Evolutionary conservation across 2,888 invertebrate genomes (phyloP).

Genomic region (Macaria notata): DNA sequence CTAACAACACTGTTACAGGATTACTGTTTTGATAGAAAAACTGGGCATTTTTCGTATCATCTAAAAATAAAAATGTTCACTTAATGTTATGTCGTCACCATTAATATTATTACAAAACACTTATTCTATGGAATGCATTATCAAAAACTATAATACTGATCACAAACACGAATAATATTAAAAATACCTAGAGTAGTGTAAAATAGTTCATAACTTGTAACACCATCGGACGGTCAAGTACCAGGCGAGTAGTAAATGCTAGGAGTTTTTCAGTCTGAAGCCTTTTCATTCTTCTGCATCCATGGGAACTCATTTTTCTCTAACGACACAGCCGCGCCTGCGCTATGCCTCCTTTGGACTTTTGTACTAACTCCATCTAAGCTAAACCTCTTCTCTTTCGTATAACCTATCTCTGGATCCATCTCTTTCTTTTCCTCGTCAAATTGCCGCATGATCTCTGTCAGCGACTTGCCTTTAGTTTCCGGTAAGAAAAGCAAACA

Average conservation of each 20-base stretch:
- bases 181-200: slow-evolving; percentile 29
- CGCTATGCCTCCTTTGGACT: slow-evolving; percentile 71
- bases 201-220: slow-evolving; percentile 36
- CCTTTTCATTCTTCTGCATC: slow-evolving; percentile 47
- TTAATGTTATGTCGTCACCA: slow-evolving; percentile 50
- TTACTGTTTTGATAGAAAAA: slow-evolving; percentile 1
- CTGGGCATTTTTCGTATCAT: slow-evolving; percentile 6
- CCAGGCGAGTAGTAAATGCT: slow-evolving; percentile 38
- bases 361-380: slow-evolving; percentile 49
- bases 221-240: slow-evolving; percentile 34
- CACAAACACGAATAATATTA: slow-evolving; percentile 42
- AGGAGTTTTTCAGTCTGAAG: slow-evolving; percentile 36
- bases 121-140: slow-evolving; percentile 48
- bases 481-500: slow-evolving; percentile 85
- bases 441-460: slow-evolving; percentile 85
- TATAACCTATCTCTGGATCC: slow-evolving; percentile 62
- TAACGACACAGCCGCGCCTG: slow-evolving; percentile 63
- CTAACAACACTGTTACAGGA: slow-evolving; percentile 1
- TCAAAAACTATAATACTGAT: slow-evolving; percentile 65
- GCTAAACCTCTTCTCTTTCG: slow-evolving; percentile 46
- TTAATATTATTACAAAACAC: slow-evolving; percentile 39
- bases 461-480: slow-evolving; percentile 85
- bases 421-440: slow-evolving; percentile 67
- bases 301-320: slow-evolving; percentile 63
- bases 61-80: slow-evolving; percentile 20